Evolutionary conservation across 2,888 invertebrate species (phyloP).

Genomic region (Trachelus tabidus): DNA sequence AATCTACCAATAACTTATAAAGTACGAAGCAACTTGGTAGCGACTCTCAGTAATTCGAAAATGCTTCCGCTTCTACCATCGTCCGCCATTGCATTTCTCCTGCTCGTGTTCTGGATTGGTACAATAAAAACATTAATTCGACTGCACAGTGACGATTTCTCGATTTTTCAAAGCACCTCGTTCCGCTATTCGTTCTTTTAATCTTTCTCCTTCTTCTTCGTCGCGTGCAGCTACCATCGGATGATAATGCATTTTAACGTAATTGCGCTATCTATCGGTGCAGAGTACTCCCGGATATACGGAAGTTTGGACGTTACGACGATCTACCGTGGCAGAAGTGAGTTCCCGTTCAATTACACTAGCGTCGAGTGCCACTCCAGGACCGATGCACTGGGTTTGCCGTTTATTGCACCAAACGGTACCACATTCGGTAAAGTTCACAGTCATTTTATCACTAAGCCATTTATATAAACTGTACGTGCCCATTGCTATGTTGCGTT

Average conservation of each 20-base stretch:
- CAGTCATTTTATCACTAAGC: slow-evolving; percentile 16
- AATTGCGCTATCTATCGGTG: not conserved
- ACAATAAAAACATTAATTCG: not conserved
- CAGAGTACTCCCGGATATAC: slow-evolving; percentile 23
- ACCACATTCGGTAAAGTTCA: slow-evolving; percentile 28
- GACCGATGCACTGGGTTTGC: slow-evolving; percentile 29
- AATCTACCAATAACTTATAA: not conserved
- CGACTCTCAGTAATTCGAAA: not conserved
- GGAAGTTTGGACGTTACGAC: slow-evolving; percentile 32
- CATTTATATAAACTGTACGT: not conserved
- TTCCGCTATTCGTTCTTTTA: not conserved
- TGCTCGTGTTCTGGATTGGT: not conserved
- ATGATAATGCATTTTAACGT: not conserved
- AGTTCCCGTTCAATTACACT: slow-evolving; percentile 32
- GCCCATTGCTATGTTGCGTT: not conserved
- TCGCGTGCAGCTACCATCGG: not conserved
- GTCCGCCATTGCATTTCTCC: not conserved
- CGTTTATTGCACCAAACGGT: slow-evolving; percentile 28
- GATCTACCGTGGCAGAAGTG: slow-evolving; percentile 29
- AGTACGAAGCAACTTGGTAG: not conserved
- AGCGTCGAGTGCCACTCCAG: slow-evolving; percentile 30
- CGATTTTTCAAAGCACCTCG: not conserved
- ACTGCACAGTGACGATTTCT: not conserved
- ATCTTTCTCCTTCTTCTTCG: not conserved
- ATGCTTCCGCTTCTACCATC: not conserved